Percentiles rank a stretch among this genome's conserved stretches.
Conservation (phyloP, 1,140 invertebrate species). For the Papilio helenus region DNA sequence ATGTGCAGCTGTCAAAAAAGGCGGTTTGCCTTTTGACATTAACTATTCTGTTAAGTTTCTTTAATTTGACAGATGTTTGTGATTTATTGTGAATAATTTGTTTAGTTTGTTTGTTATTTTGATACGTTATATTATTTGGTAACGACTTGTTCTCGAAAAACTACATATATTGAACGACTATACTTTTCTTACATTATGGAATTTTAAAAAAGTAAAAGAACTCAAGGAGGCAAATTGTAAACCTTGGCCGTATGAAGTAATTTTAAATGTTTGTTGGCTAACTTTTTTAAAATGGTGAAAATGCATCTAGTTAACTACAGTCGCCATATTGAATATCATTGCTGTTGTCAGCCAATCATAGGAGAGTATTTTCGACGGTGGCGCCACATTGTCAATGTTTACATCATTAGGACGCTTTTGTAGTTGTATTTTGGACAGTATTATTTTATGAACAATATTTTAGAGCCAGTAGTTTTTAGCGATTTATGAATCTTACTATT, state of each 20-base stretch:
- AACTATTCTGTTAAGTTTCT: not conserved
- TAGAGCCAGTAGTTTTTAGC: conserved; percentile 10
- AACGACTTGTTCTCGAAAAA: too few species aligned
- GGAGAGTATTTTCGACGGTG: not conserved
- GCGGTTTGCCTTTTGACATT: not conserved
- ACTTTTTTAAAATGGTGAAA: too few species aligned
- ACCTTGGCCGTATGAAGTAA: too few species aligned
- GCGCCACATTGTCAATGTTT: not conserved
- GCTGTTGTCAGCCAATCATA: not conserved
- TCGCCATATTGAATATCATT: not conserved
- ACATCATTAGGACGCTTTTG: conserved; percentile 1
- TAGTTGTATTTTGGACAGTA: conserved; percentile 37
- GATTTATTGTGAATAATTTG: not conserved
- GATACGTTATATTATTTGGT: too few species aligned
- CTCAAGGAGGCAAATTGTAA: too few species aligned
- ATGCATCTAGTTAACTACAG: not conserved
- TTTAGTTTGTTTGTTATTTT: conserved; percentile 1
- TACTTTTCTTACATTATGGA: not conserved
- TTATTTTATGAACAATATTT: conserved; percentile 38
- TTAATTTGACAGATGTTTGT: not conserved
- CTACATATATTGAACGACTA: not conserved
- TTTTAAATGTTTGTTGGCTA: too few species aligned
- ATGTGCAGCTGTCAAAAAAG: not conserved
- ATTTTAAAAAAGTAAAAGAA: too few species aligned
- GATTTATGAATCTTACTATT: not conserved